Evolutionary conservation across 2,888 invertebrate genomes (phyloP), one percentile per base, ranked within the genome.

Genomic region (Willowsia nigromaculata): DNA sequence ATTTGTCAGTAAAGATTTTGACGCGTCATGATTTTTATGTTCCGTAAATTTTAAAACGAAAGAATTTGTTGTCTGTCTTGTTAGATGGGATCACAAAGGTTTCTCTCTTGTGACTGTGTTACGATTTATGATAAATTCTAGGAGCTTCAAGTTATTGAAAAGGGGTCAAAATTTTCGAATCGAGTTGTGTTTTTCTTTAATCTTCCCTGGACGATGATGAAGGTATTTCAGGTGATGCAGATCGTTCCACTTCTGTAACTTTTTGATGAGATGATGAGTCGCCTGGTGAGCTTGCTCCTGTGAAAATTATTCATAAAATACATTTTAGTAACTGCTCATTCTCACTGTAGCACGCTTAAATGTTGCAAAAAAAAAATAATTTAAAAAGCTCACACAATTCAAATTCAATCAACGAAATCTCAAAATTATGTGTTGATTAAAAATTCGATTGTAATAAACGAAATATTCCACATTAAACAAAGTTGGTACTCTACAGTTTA

Each of bases 281-380:
- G 11, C 76, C 78, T n/a, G 84, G 88, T 84, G 88, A 88, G 88
- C 84, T 88, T 62, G 88, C 84, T 47, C 84, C 88, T 88, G 83
- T 15, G 37, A 65, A 53, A 62, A 68, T 25, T 27, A 59, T 11
- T 2, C 11, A 59, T 59, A n/a, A 47, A 47, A 74, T 27, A 47
- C 3, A 25, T 74, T 1, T 74, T 74, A 25, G 25, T 25, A 22
- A 25, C 27, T 2, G 15, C 1, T 5, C 9, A 15, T 1, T 27
- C 30, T 27, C 18, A 40, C 2, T 68, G 3, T 13, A 22, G 7
- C 37, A 22, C 18, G 2, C 15, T 47, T 15, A 6, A 22, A 74
- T 43, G 15, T n/a, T 47, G 53, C 50, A 74, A 18, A 43, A 22
- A 47, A 74, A 47, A 50, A 50, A 18, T 33, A 18, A 71, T 22